Evolutionary conservation across 2,888 invertebrate species (phyloP), one percentile per base, ranked within the genome.

Genomic region (Lamellibrachia satsuma): DNA sequence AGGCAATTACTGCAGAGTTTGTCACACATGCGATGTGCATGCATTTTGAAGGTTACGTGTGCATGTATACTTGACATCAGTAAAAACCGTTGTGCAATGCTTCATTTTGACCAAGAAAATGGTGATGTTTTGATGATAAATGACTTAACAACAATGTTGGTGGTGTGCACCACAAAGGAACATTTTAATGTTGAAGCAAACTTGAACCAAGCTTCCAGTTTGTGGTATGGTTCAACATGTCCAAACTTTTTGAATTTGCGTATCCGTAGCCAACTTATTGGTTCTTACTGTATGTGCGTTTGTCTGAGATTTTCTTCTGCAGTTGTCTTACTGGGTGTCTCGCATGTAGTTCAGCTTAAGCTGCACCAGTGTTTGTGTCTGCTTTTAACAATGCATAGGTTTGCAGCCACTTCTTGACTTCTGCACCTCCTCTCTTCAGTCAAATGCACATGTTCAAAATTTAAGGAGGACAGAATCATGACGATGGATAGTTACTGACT

Each of bases 111-210:
- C 75, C 75, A 75, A 75, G 75, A 75, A 39, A 75, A 75, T 75
- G 75, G 75, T 75, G 75, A 75, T 75, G 22, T 75, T 75, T 75
- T 75, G 75, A 75, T 75, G 75, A 75, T 75, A 75, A 22, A 75
- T 75, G 22, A 75, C 22, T 75, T 75, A 75, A 75, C 75, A 9
- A 9, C 9, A 9, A 55, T 9, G 9, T 9, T 9, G 22, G 2
- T 75, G 75, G 75, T 22, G 75, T 75, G 75, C n/a, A n/a, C 75
- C 75, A 75, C 75, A 75, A 75, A 75, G 75, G 75, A 75, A 15
- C n/a, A 75, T 75, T 75, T 75, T 75, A 75, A 75, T 75, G 75
- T 75, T 57, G 75, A 75, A 75, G 75, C 75, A n/a, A 75, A 75
- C 75, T 75, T 75, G 75, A 75, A 75, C 22, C 75, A 75, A n/a